Evolutionary conservation across 2,888 invertebrate species (phyloP).

Genomic region (Drosophila koepferae): DNA sequence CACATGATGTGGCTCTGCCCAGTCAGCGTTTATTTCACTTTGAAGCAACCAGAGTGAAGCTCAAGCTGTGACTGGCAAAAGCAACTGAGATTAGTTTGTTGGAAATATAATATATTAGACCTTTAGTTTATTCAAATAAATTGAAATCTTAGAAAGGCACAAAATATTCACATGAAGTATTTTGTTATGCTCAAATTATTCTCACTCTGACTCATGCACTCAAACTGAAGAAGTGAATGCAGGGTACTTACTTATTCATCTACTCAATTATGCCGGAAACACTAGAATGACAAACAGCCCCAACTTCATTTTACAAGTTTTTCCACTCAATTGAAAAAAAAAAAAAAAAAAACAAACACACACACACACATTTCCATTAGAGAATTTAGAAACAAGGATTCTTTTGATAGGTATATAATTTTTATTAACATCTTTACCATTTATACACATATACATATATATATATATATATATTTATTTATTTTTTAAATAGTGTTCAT

Average conservation of each 20-base stretch:
- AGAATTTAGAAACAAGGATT: slow-evolving; percentile 32
- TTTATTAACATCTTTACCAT: slow-evolving; percentile 24
- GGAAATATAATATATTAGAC: no score
- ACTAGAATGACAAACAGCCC: not conserved
- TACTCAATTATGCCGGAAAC: not conserved
- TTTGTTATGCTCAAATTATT: not conserved
- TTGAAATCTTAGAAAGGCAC: not conserved
- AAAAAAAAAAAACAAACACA: no score
- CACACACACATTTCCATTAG: slow-evolving; percentile 7
- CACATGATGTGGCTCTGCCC: slow-evolving; percentile 26
- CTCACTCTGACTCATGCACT: not conserved
- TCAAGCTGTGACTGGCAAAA: not conserved
- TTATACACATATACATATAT: slow-evolving; percentile 2
- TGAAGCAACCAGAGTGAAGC: not conserved
- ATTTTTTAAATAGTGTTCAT: slow-evolving; percentile 37
- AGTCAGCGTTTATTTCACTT: slow-evolving; percentile 3
- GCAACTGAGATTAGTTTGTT: not conserved
- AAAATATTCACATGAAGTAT: not conserved
- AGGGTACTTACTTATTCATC: not conserved
- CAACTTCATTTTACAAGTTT: slow-evolving; percentile 15
- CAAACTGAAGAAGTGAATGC: not conserved
- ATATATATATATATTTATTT: no score
- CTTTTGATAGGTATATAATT: slow-evolving; percentile 23
- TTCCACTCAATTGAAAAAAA: slow-evolving; percentile 23
- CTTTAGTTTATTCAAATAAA: not conserved